A percentile compares a stretch with the other conserved stretches of the same genome.
Evolutionary conservation across 2,113 vertebrate species (phyloP).

Genomic region (Columba livia): DNA sequence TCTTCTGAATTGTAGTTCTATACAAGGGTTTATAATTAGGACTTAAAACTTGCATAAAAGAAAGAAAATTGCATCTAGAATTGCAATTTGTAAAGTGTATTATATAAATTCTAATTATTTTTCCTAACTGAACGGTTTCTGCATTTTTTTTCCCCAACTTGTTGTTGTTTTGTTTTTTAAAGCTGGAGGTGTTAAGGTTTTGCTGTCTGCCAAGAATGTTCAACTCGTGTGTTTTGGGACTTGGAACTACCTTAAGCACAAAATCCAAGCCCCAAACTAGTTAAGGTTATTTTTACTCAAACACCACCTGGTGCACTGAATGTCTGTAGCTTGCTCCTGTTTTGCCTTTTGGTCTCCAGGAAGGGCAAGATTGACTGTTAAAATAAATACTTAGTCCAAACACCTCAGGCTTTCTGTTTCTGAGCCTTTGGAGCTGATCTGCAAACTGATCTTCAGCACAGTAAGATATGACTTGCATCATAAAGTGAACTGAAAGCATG

Average conservation of each 20-base stretch:
- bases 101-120: not conserved
- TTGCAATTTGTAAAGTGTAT: not conserved
- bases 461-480: not conserved
- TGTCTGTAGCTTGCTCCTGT: not conserved
- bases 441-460: not conserved
- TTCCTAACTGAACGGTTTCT: not conserved
- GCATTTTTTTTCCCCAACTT: not conserved
- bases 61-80: not conserved
- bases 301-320: not conserved
- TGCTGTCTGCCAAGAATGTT: not conserved
- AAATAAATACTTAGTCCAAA: not conserved
- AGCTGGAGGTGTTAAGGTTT: not conserved
- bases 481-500: not conserved
- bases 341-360: not conserved
- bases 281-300: not conserved
- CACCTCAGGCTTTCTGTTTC: not conserved
- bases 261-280: not conserved
- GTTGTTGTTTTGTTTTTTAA: not conserved
- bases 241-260: not conserved
- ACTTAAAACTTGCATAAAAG: not conserved
- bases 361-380: not conserved
- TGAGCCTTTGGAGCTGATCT: not conserved
- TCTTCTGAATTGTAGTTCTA: conserved; percentile 19
- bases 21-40: not conserved
- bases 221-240: not conserved